phyloP scores from a whole-genome alignment of 2,797 vertebrate species.

The Pangasius djambal region DNA sequence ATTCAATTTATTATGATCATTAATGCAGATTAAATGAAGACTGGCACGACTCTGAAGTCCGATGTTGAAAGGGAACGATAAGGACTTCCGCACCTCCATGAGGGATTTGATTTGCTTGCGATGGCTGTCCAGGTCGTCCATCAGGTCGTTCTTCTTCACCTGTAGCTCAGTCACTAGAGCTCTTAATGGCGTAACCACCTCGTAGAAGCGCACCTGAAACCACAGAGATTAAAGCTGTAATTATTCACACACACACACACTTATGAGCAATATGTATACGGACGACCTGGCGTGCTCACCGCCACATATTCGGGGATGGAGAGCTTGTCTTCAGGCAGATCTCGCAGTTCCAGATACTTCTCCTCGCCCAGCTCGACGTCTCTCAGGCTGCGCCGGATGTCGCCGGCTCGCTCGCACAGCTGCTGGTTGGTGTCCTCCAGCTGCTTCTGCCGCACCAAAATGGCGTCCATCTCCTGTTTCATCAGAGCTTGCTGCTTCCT shows the following conservation, averaged over 20 bases:
- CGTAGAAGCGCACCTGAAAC: constrained; percentile 82
- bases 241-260: background rate
- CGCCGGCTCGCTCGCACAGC: constrained; percentile 87
- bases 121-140: constrained; percentile 81
- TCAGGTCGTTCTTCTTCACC: constrained; percentile 76
- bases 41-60: background rate
- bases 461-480: constrained; percentile 94
- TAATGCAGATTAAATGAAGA: background rate
- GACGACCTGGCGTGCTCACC: constrained; percentile 73
- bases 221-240: background rate
- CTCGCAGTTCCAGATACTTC: constrained; percentile 81
- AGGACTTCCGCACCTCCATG: constrained; percentile 79
- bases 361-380: constrained; percentile 89
- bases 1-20: background rate
- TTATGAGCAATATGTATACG: too few species aligned
- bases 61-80: too few species aligned
- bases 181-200: constrained; percentile 83
- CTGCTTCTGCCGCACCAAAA: constrained; percentile 90
- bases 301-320: constrained; percentile 93
- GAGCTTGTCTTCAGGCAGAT: constrained; percentile 87
- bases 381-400: constrained; percentile 84
- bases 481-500: constrained; percentile 91
- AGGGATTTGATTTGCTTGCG: constrained; percentile 83
- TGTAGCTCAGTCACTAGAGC: constrained; percentile 81
- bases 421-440: constrained; percentile 91